These are phyloP conservation scores for Tichodroma muraria DNA, from an alignment of 2,113 vertebrate genomes.

Conservation along the genomic window DNA sequence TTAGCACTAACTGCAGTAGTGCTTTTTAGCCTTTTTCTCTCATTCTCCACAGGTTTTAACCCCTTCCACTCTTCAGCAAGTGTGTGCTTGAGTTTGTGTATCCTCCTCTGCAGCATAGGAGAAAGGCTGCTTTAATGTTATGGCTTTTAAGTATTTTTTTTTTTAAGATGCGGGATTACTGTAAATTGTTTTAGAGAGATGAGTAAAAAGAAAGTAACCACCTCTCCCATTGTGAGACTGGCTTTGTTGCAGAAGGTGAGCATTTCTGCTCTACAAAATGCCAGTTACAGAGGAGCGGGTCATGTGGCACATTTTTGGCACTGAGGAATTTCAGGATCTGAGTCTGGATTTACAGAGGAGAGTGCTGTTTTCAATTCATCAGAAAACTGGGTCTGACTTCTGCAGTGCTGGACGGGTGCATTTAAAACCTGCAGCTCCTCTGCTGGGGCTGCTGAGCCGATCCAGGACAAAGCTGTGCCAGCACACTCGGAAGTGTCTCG, in stretches of 20 bases:
- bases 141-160: neutral
- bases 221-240: neutral
- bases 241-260: accelerated
- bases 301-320: neutral
- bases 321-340: neutral
- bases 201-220: neutral
- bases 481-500: neutral
- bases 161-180: neutral
- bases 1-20: neutral
- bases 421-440: neutral
- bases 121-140: neutral
- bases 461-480: neutral
- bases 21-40: neutral
- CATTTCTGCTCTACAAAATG: neutral
- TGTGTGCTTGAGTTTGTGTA: neutral
- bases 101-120: neutral
- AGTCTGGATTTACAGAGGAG: neutral
- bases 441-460: accelerated
- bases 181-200: neutral
- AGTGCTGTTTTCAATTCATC: neutral
- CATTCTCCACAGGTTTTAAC: neutral
- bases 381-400: neutral
- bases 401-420: neutral
- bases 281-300: neutral
- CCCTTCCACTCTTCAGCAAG: neutral